Percentiles rank a stretch among this genome's conserved stretches.
Conservation (phyloP, 2,888 invertebrate genomes). For the Plebejus melissa region DNA sequence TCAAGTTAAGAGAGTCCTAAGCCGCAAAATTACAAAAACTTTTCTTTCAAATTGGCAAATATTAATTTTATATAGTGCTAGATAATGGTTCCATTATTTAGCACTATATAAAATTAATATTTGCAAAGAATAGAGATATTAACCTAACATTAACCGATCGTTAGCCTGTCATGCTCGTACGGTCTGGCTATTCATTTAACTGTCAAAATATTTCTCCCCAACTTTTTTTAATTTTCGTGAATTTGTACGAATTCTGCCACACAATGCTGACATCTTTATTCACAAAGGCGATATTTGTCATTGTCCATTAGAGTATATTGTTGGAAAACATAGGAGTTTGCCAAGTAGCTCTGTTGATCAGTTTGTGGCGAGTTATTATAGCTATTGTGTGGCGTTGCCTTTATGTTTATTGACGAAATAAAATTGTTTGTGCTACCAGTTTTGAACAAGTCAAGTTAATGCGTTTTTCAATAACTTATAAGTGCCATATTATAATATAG, state of each 20-base stretch:
- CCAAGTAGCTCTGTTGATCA: constrained; percentile 38
- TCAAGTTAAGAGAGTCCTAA: background rate
- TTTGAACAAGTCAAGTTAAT: background rate
- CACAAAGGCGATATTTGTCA: constrained; percentile 70
- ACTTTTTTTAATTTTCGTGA: constrained; percentile 61
- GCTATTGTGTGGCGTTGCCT: constrained; percentile 9
- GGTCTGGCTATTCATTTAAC: constrained; percentile 66
- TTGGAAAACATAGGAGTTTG: constrained; percentile 54
- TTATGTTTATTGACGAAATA: constrained; percentile 22
- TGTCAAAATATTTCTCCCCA: constrained; percentile 76
- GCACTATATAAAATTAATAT: constrained; percentile 13
- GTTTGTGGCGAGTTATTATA: constrained; percentile 31
- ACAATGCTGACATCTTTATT: constrained; percentile 67
- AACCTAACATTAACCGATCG: constrained; percentile 41
- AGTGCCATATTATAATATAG: background rate
- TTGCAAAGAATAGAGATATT: constrained; percentile 12
- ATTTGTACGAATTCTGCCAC: constrained; percentile 63
- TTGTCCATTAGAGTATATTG: constrained; percentile 74
- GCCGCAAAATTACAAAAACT: background rate
- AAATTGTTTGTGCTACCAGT: constrained; percentile 17
- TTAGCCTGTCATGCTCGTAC: constrained; percentile 61
- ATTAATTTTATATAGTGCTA: no score
- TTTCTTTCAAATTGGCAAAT: background rate
- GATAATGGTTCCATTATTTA: background rate
- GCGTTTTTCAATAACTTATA: background rate